Base-by-base conservation (phyloP, 1,140 invertebrate species). In the Drosophila kepulauana region DNA sequence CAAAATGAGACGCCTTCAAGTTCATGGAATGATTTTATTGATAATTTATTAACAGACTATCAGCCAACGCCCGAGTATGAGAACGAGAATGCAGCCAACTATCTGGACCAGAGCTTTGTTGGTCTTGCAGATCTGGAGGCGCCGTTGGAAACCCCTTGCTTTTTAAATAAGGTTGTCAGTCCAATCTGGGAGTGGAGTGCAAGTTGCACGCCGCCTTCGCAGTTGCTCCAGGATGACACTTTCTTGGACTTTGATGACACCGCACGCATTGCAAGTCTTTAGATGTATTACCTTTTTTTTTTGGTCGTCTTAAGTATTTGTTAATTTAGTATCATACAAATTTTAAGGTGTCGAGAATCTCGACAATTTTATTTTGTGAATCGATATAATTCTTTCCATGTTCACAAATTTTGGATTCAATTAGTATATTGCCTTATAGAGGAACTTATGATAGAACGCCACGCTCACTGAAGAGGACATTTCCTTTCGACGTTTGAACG, bases 101-200 rank as follows among this genome's bases (percentile, higher is more conserved):
- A 76, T 25, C 41, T 64, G 66, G 61, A 78, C 4, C 54, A 81
- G 6, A 57, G 58, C 15, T 67, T 77, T 6, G 52, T 13, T 1
- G 13, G 35, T 38, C 35, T 38, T 10, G 10, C 8, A 38, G 35
- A 38, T 10, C 74, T 5, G 59, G 41, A 35, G 51, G 73, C 13
- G 41, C 58, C 51, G 8, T 35, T 59, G 43, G 51, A 28, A 1
- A n/a, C 62, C 3, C 75, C 71, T 46, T 74, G 69, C 15, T 77
- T 75, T 11, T 75, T 81, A 30, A 78, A 80, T 67, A 93, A 94
- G 7, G 93, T 93, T 54, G 76, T 94, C 93, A 94, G 94, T 75
- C 87, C 93, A 0, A 92, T 80, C 52, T 95, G 94, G 57, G 89
- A 91, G 41, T 86, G 91, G 38, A 93, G 90, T 67, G 85, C 93